Conservation (phyloP, 2,797 vertebrate species). For the Acipenser oxyrinchus region DNA sequence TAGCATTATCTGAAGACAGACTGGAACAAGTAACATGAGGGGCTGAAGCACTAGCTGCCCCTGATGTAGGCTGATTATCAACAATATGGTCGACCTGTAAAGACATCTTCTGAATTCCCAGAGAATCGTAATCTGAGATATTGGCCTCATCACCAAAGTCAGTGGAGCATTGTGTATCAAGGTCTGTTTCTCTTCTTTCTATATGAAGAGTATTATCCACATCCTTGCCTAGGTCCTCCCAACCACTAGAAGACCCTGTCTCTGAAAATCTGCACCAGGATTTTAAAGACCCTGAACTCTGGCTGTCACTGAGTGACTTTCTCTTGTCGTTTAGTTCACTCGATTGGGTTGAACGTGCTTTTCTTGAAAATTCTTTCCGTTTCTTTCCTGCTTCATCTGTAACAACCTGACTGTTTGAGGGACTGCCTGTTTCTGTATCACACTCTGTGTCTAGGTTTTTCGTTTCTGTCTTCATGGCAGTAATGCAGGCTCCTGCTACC, state of each 20-base stretch:
- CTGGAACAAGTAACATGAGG: neutral
- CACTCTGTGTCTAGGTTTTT: conserved; percentile 39
- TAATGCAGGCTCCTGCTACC: conserved; percentile 57
- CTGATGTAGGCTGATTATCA: too few relatives aligned
- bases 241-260: conserved; percentile 38
- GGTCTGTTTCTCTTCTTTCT: neutral
- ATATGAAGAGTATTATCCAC: conserved; percentile 18
- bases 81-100: neutral
- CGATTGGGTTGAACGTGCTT: conserved; percentile 3
- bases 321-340: neutral
- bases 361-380: conserved; percentile 1
- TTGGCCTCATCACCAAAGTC: conserved; percentile 17
- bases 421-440: conserved; percentile 23
- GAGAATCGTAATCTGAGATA: accelerated
- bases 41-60: too few relatives aligned
- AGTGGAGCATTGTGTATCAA: conserved; percentile 23
- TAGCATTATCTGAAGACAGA: neutral
- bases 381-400: conserved; percentile 4
- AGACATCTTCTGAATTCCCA: conserved; percentile 13
- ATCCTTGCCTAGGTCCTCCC: conserved; percentile 42
- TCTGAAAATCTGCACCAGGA: conserved; percentile 59
- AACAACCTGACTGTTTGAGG: conserved; percentile 6
- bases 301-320: conserved; percentile 41
- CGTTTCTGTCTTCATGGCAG: conserved; percentile 67
- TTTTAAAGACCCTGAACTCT: conserved; percentile 46